Base-by-base conservation (phyloP, 2,888 invertebrate genomes). In the Athalia circularis region DNA sequence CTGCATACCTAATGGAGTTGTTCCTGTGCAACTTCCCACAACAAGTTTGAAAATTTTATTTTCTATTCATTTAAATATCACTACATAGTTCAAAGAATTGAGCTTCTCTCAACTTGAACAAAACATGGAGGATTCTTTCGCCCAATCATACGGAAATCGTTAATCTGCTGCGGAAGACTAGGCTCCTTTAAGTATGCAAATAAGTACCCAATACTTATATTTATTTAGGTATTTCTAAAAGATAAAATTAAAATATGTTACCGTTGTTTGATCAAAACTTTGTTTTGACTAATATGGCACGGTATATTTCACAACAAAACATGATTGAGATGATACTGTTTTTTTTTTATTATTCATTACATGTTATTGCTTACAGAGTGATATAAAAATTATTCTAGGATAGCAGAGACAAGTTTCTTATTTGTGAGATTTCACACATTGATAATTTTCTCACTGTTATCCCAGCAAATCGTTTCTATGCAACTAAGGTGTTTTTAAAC, bases 321-420 rank as follows among this genome's bases (percentile, higher is more conserved):
- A 11, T 62, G 8, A 3, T 29, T 62, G 9, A 62, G 3, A 59
- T 59, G 54, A 11, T 52, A 68, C 7, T 67, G 67, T 13, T 54
- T 9, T 8, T n/a, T 72, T 72, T 48, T 48, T 50, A 13, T 72
- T 72, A 72, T 47, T 57, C 15, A 72, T 72, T 59, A 72, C 7
- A 72, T 57, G 47, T 68, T 68, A 68, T 72, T 72, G 72, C 72
- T 72, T 59, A 72, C 45, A 59, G 72, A 72, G 59, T 59, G 72
- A 72, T 72, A 72, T 59, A 45, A 59, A 72, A 72, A 59, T 59
- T 48, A 9, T n/a, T 4, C 72, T 72, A 72, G 72, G 57, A 72
- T 59, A 45, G 13, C 57, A 45, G 72, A 57, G 72, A 72, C 47
- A 59, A 59, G 59, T 72, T 7, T 72, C 57, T 72, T 72, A 59